Conservation (phyloP, 2,888 invertebrate genomes). For the Napeogenes sylphis region DNA sequence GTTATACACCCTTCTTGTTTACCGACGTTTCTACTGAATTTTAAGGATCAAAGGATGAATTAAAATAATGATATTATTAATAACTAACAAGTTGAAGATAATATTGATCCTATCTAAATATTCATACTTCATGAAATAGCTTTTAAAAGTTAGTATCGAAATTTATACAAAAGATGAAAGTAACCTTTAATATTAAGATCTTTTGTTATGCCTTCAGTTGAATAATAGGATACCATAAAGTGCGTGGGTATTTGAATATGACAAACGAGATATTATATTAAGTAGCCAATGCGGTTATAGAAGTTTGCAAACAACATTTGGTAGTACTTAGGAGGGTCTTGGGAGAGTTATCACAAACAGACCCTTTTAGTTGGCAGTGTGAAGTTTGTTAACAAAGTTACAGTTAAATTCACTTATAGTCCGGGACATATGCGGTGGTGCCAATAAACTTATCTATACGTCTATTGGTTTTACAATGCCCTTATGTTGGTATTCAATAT, state of each 20-base stretch:
- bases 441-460: neutral
- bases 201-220: too few relatives aligned
- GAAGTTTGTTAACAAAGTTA: neutral
- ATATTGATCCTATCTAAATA: too few relatives aligned
- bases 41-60: too few relatives aligned
- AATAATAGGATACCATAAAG: too few relatives aligned
- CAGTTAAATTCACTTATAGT: slow-evolving; percentile 2
- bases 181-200: too few relatives aligned
- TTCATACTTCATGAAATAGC: too few relatives aligned
- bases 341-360: slow-evolving; percentile 4
- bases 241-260: neutral
- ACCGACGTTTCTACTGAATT: too few relatives aligned
- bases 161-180: too few relatives aligned
- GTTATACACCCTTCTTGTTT: too few relatives aligned
- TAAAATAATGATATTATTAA: too few relatives aligned
- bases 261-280: neutral
- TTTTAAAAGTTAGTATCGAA: too few relatives aligned
- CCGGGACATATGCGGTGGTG: neutral
- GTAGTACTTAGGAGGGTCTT: slow-evolving; percentile 5
- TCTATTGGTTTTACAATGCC: neutral
- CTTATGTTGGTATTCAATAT: neutral
- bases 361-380: slow-evolving; percentile 4
- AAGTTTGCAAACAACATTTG: slow-evolving; percentile 3
- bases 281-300: neutral
- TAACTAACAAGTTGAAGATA: too few relatives aligned